Percentiles rank a stretch among this genome's conserved stretches.
phyloP scores from a whole-genome alignment of 2,888 invertebrate genomes.

The Drosophila nigricruria region DNA sequence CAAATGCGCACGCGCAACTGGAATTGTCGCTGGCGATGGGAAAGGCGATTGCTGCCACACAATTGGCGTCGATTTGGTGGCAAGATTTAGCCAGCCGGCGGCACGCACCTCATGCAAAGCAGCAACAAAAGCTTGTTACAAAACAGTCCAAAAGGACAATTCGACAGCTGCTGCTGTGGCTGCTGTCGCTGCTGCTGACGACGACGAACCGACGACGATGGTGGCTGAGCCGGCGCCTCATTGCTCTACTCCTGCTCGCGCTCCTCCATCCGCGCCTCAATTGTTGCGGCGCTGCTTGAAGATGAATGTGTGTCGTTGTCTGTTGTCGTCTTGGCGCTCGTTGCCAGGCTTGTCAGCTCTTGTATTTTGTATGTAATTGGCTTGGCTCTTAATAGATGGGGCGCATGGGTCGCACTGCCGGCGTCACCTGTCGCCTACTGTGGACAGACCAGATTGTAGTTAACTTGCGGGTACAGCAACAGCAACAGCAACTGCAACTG shows the following conservation, averaged over 20 bases:
- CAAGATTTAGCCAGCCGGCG: constrained; percentile 15
- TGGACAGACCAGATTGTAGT: constrained; percentile 50
- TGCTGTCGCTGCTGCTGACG: no score
- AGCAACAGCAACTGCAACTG: constrained; percentile 20
- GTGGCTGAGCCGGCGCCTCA: constrained; percentile 72
- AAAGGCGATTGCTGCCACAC: constrained; percentile 64
- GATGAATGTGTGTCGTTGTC: constrained; percentile 76
- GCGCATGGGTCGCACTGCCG: constrained; percentile 45
- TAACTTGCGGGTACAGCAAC: constrained; percentile 47
- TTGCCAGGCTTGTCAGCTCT: constrained; percentile 56
- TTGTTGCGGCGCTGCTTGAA: constrained; percentile 65
- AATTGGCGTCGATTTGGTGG: constrained; percentile 68
- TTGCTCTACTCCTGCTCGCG: constrained; percentile 23
- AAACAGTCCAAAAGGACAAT: constrained; percentile 42
- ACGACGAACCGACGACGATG: constrained; percentile 33
- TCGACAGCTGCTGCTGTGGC: constrained; percentile 30
- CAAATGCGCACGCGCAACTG: constrained; percentile 66
- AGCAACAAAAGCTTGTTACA: constrained; percentile 66
- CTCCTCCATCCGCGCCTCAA: neutral
- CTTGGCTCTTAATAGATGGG: constrained; percentile 63
- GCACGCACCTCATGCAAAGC: constrained; percentile 70
- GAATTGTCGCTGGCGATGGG: constrained; percentile 29
- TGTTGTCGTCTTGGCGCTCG: constrained; percentile 38
- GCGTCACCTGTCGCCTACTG: constrained; percentile 77
- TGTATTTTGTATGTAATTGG: constrained; percentile 79